Base-by-base conservation (phyloP, 2,888 invertebrate genomes). In the Zeuzera pyrina region DNA sequence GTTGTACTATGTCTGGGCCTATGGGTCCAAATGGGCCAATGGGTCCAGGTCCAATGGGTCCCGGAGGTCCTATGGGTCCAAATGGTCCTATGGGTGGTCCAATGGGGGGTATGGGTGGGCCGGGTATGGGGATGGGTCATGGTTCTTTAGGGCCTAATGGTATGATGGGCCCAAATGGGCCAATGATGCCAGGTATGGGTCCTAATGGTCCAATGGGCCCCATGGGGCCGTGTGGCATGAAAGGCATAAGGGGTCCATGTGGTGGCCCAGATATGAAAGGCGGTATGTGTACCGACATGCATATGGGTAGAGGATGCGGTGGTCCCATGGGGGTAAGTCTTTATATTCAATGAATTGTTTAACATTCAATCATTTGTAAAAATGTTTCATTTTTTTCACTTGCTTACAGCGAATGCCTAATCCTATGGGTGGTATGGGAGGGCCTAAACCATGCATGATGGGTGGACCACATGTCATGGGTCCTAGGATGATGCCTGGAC, bases 361-460 rank as follows among this genome's bases (percentile, higher is more conserved):
- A 1, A 21, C 7, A 3, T 21, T 3, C n/a, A 8, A 8, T 21
- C n/a, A 8, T 22, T 22, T 22, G 3, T n/a, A 22, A 22, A 22
- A 22, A 4, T 11, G 2, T 22, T 4, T 22, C 10, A 3, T 19
- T 19, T n/a, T 24, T 24, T 24, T n/a, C 7, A n/a, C n/a, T n/a
- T n/a, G n/a, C 38, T 67, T 69, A 10, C 55, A 84, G 84, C 73
- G 84, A 15, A 84, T 84, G 84, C 81, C 83, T 12, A 84, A 81
- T 38, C 84, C 84, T 1, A 84, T 84, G 84, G 79, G 77, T 6
- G 79, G 78, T 8, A 84, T 84, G 84, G 81, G 81, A 29, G 81
- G 79, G 29, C 78, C 76, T 34, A 83, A 83, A 44, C 72, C 70
- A 1, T 84, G 84, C 47, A 84, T 84, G 84, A 83, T 84, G 84